Percentiles rank a stretch among this genome's conserved stretches.
phyloP scores from a whole-genome alignment of 2,797 vertebrate genomes.

The Graptemys geographica region DNA sequence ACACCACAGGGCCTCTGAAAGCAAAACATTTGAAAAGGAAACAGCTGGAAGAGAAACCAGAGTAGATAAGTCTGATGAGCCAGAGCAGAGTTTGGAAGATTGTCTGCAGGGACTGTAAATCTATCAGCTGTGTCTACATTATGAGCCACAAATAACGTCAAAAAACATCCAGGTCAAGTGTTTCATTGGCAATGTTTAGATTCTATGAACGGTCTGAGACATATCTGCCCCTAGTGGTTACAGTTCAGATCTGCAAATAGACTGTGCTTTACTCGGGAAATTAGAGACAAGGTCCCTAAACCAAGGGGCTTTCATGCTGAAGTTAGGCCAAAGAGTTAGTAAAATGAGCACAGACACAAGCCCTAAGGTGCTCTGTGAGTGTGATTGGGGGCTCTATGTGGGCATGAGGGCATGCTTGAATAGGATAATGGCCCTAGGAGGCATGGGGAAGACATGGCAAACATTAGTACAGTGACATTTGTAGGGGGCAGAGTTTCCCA shows the following conservation, averaged over 20 bases:
- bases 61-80: neutral
- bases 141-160: neutral
- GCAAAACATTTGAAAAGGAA: neutral
- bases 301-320: neutral
- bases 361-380: neutral
- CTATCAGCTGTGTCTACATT: neutral
- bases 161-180: neutral
- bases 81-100: neutral
- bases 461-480: neutral
- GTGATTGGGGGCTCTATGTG: neutral
- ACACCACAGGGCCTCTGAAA: neutral
- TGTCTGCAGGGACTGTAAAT: neutral
- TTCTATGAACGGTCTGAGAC: neutral
- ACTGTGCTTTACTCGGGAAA: neutral
- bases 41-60: neutral
- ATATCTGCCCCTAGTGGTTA: neutral
- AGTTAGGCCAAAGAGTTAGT: neutral
- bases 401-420: neutral
- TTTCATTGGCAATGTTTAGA: neutral
- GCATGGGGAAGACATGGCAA: neutral
- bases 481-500: neutral
- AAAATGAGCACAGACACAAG: neutral
- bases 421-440: neutral
- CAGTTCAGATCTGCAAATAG: neutral
- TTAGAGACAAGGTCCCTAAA: neutral